phyloP scores from a whole-genome alignment of 2,888 invertebrate species.

The Phyllotreta cruciferae region DNA sequence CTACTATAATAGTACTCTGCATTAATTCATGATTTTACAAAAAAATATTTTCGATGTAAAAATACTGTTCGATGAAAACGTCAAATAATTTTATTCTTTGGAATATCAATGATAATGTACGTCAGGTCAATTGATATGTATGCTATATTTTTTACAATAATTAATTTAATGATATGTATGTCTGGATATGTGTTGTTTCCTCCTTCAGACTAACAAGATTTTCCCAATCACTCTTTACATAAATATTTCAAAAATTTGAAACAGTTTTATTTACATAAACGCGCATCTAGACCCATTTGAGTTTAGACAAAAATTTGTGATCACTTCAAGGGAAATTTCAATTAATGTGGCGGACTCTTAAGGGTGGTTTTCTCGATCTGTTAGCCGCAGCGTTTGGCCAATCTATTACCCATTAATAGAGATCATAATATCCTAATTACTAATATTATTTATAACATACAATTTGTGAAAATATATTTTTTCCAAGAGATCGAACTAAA shows the following conservation, averaged over 20 bases:
- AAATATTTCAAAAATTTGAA: background rate
- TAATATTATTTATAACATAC: too few relatives aligned
- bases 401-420: too few relatives aligned
- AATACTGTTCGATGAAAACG: slow-evolving; percentile 18
- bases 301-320: too few relatives aligned
- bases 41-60: slow-evolving; percentile 22
- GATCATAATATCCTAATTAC: too few relatives aligned
- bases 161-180: slow-evolving; percentile 18
- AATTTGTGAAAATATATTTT: too few relatives aligned
- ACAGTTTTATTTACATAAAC: slow-evolving; percentile 2
- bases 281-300: background rate
- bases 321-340: too few relatives aligned
- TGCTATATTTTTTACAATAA: slow-evolving; percentile 2
- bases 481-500: too few relatives aligned
- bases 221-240: background rate
- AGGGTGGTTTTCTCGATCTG: too few relatives aligned
- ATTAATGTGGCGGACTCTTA: too few relatives aligned
- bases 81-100: slow-evolving; percentile 1
- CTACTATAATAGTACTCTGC: too few relatives aligned
- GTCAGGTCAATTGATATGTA: slow-evolving; percentile 1
- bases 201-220: slow-evolving; percentile 25
- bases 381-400: too few relatives aligned
- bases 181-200: slow-evolving; percentile 17
- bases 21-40: too few relatives aligned
- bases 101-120: slow-evolving; percentile 1